A percentile compares a stretch with the other conserved stretches of the same genome.
phyloP scores from a whole-genome alignment of 2,113 vertebrate species.

The Leucopsar rothschildi region DNA sequence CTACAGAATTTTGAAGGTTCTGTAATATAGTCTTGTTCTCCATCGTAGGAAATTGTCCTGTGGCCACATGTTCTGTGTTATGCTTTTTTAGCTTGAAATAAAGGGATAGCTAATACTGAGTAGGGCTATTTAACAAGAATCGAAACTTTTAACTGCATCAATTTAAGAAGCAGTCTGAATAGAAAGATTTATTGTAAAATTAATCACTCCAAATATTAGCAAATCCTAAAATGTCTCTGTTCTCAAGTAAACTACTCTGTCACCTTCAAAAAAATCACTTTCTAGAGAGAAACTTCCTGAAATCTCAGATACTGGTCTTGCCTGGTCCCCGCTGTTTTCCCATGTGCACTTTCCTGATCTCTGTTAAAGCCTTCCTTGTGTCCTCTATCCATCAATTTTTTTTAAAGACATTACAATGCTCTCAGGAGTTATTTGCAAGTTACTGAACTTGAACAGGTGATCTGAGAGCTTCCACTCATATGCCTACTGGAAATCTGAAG shows the following conservation, averaged over 20 bases:
- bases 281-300: neutral
- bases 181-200: neutral
- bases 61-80: neutral
- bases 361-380: neutral
- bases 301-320: neutral
- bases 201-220: neutral
- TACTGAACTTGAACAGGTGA: neutral
- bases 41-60: neutral
- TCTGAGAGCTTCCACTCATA: neutral
- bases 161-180: neutral
- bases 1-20: neutral
- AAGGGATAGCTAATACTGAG: neutral
- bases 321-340: neutral
- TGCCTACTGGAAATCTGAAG: neutral
- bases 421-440: neutral
- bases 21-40: neutral
- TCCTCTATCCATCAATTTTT: neutral
- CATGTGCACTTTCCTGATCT: neutral
- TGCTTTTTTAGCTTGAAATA: neutral
- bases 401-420: neutral
- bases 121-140: neutral
- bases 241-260: neutral
- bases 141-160: neutral
- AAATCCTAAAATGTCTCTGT: neutral
- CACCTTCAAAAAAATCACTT: neutral